Evolutionary conservation across 2,797 vertebrate genomes (phyloP).

Genomic region (Lutjanus campechanus): DNA sequence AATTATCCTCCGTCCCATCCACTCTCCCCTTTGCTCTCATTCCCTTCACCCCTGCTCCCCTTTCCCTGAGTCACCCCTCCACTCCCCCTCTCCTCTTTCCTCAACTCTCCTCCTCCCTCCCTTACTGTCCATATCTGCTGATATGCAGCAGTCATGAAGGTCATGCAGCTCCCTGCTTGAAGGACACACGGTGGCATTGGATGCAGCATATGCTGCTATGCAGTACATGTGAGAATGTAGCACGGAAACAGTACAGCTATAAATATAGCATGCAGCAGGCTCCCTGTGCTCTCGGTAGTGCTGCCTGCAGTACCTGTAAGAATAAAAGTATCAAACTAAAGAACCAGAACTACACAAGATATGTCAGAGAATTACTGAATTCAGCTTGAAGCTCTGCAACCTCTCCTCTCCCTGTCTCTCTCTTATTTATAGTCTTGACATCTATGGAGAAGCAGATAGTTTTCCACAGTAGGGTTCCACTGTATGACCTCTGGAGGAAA

Average conservation of each 20-base stretch:
- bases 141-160: constrained; percentile 74
- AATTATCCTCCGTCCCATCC: constrained; percentile 6
- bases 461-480: constrained; percentile 13
- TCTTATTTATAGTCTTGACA: constrained; percentile 54
- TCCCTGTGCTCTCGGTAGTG: constrained; percentile 20
- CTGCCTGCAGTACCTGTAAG: constrained; percentile 49
- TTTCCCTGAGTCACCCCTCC: constrained; percentile 43
- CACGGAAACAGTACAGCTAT: constrained; percentile 73
- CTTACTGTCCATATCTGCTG: constrained; percentile 63
- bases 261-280: constrained; percentile 62
- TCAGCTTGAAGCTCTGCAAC: constrained; percentile 35
- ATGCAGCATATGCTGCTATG: constrained; percentile 65
- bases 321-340: constrained; percentile 19
- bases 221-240: constrained; percentile 65
- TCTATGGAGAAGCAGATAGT: constrained; percentile 7
- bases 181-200: constrained; percentile 57
- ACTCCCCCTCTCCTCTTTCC: constrained; percentile 32
- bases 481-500: constrained; percentile 14
- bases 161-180: constrained; percentile 53
- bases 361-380: constrained; percentile 34
- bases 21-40: constrained; percentile 5
- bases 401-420: constrained; percentile 3
- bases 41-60: constrained; percentile 24
- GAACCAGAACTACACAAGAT: constrained; percentile 21
- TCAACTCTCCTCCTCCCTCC: constrained; percentile 46